Evolutionary conservation across 2,888 invertebrate genomes (phyloP).

Genomic region (Poecilobothrus nobilitatus): DNA sequence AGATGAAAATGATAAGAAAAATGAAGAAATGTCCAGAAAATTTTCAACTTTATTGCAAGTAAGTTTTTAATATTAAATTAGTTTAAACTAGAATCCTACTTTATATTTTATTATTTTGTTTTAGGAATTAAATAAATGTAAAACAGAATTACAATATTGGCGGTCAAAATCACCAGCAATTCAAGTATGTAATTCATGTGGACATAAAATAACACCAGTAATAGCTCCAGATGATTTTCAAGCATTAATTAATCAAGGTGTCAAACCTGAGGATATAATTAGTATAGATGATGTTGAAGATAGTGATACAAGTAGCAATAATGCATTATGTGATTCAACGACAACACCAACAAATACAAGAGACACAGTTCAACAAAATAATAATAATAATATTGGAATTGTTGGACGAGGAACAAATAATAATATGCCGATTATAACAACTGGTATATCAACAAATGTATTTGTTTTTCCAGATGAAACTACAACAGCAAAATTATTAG

Average conservation of each 20-base stretch:
- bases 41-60: constrained; percentile 79
- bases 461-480: constrained; percentile 39
- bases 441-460: constrained; percentile 20
- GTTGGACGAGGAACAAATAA: constrained; percentile 8
- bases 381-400: constrained; percentile 8
- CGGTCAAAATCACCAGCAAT: constrained; percentile 77
- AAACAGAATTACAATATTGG: constrained; percentile 86
- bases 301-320: constrained; percentile 30
- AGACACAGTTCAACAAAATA: not conserved
- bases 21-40: constrained; percentile 80
- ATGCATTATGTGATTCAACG: constrained; percentile 15
- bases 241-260: constrained; percentile 53
- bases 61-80: constrained; percentile 21
- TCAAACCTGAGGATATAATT: constrained; percentile 48
- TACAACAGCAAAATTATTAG: constrained; percentile 39
- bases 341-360: not conserved
- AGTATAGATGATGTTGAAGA: constrained; percentile 37
- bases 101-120: constrained; percentile 24
- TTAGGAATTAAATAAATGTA: constrained; percentile 83
- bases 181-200: constrained; percentile 67
- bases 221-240: constrained; percentile 54
- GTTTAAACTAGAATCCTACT: constrained; percentile 2
- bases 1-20: constrained; percentile 84
- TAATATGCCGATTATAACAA: constrained; percentile 12
- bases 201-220: constrained; percentile 48